Base-by-base conservation (phyloP, 2,797 vertebrate genomes). In the Glossophaga mutica region DNA sequence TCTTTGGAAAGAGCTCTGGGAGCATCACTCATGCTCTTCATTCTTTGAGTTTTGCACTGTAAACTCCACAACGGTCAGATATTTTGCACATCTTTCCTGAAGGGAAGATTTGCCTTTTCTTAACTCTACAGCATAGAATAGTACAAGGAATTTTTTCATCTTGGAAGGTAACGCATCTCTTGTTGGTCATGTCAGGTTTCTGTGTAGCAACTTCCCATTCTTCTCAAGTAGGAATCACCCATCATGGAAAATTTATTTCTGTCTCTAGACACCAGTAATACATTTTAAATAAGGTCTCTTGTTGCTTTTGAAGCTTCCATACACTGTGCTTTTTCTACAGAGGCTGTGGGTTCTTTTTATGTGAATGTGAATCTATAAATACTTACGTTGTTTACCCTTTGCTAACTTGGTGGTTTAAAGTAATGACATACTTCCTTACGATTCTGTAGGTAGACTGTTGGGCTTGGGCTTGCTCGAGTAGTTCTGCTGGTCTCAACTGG, bases 271-370 rank as follows among this genome's bases (percentile, higher is more conserved):
- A 73, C 3, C 19, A 62, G 29, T 71, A 88, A 70, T 14, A 46
- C 12, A 1, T 71, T 94, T 94, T 88, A 77, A 92, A 83, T 90
- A 81, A 92, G 93, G 68, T 93, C 4, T 91, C 42, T 82, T 91
- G 44, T 21, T 81, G 21, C 46, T 52, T 94, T 93, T 91, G 24
- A 91, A 65, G 21, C 8, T 85, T 94, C 68, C 12, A 42, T 87
- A 11, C 65, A 79, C 48, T 62, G 0, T 76, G 11, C 18, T 81
- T 86, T 93, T n/a, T 68, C 14, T 73, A 1, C 0, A 77, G 46
- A 73, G 52, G 5, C 39, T 76, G 5, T 79, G 37, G 65, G 10
- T 81, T 73, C 68, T 82, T 37, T 86, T 42, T 73, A n/a, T 91
- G 3, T 94, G 62, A 94, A 12, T 90, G 71, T 62, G 16, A 62